Evolutionary conservation across 2,888 invertebrate genomes (phyloP).

Genomic region (Candidula unifasciata): DNA sequence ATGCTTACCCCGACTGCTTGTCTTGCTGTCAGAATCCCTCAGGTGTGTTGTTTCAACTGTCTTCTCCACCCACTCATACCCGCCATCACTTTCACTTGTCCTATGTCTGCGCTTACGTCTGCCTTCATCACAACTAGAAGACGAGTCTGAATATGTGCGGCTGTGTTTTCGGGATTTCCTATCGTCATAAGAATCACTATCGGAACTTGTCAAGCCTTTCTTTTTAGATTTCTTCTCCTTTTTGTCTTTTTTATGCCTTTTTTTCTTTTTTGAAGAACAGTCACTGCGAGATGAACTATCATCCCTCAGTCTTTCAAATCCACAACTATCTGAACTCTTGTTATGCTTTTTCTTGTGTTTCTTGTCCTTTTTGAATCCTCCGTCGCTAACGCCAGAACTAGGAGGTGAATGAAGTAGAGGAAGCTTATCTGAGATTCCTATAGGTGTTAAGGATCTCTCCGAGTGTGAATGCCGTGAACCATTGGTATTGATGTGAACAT

Average conservation of each 20-base stretch:
- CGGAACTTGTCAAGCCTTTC: conserved; percentile 39
- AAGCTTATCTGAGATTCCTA: conserved; percentile 56
- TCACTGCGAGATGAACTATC: conserved; percentile 51
- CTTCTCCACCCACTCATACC: conserved; percentile 77
- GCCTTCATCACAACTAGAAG: conserved; percentile 23
- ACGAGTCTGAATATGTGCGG: conserved; percentile 24
- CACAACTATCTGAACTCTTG: conserved; percentile 53
- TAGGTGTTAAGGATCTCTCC: conserved; percentile 62
- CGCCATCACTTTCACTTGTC: conserved; percentile 43
- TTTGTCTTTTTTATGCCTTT: conserved; percentile 55
- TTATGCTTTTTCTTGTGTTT: conserved; percentile 65
- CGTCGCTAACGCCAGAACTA: conserved; percentile 45
- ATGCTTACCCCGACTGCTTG: conserved; percentile 56
- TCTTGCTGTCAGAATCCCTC: conserved; percentile 53
- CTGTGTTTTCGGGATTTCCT: conserved; percentile 40
- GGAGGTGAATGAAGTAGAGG: conserved; percentile 52
- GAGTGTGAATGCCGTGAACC: not conserved
- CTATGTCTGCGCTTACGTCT: conserved; percentile 7
- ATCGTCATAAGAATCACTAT: conserved; percentile 43
- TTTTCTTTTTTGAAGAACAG: conserved; percentile 60
- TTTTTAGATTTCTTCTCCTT: conserved; percentile 54
- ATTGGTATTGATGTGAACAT: not conserved
- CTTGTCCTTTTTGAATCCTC: conserved; percentile 62
- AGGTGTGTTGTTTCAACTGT: conserved; percentile 71
- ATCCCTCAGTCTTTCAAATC: conserved; percentile 49